Evolutionary conservation across 2,113 vertebrate genomes (phyloP), one percentile per base, ranked within the genome.

Genomic region (Callorhinus ursinus): DNA sequence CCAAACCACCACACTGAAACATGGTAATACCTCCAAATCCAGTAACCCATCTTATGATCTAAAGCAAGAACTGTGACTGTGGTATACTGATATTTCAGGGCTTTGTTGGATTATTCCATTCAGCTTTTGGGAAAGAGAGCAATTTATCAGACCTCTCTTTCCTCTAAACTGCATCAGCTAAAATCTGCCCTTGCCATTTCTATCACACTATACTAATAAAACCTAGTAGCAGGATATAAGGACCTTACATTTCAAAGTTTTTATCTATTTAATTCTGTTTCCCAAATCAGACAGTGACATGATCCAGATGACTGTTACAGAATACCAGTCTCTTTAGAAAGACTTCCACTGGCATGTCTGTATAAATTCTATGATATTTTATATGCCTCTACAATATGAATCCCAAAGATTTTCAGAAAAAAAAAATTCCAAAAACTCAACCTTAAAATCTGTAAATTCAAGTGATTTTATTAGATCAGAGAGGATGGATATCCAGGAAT

Each of bases 231-330:
- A 88, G 39, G 4, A 4, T 77, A 82, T 49, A 31, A 71, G 4
- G 61, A 53, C 24, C 9, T 74, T 90, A 79, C 5, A 2, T 67
- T 83, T 95, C 28, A 90, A 87, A 82, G 55, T 22, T 87, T 90
- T 90, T 49, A 74, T 85, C 80, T 95, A 71, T 55, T 80, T 93
- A 90, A 85, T 71, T 96, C 61, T 87, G 28, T 90, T 93, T 57
- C 55, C 39, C 57, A 76, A 77, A 81, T 95, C n/a, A 90, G 55
- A 51, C 36, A 86, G 53, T 51, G 51, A 39, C 59, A 90, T 59
- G 53, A 61, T 86, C n/a, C 65, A 15, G 7, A 53, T 95, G n/a
- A 83, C 74, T 28, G 7, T 83, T 59, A n/a, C 12, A 51, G 39
- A 88, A 80, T 65, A 55, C 36, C 19, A 49, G 9, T 80, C 46